These are phyloP conservation scores for Peromyscus attwateri DNA, from an alignment of 2,797 vertebrate genomes.

Conservation along the genomic window DNA sequence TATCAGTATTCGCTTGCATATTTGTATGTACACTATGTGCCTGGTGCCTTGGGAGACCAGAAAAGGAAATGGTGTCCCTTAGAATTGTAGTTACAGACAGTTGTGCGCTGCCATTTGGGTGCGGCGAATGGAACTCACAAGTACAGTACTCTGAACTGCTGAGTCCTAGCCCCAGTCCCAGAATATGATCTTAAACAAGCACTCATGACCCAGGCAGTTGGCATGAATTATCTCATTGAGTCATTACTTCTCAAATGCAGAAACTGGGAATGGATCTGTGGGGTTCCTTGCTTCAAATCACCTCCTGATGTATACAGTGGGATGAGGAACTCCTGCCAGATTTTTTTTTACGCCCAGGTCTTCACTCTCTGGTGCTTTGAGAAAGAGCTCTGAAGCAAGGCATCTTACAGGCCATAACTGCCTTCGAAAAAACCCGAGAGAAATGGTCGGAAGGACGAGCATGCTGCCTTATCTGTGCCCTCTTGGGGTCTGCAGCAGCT, in stretches of 20 bases:
- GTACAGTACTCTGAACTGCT: background rate
- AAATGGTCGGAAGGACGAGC: background rate
- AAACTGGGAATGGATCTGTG: background rate
- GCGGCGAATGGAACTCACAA: background rate
- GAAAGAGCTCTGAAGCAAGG: background rate
- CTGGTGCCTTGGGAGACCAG: background rate
- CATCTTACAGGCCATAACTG: background rate
- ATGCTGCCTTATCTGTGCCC: background rate
- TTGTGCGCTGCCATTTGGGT: background rate
- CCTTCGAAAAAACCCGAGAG: background rate
- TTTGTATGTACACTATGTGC: background rate
- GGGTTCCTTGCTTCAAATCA: background rate
- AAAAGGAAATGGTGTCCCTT: background rate
- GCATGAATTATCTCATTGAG: background rate
- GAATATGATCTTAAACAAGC: conserved; percentile 1
- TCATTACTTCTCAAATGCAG: background rate
- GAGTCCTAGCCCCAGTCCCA: background rate
- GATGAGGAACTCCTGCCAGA: background rate
- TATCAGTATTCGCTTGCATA: no score
- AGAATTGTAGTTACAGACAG: background rate
- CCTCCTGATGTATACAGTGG: background rate
- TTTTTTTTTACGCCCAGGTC: background rate
- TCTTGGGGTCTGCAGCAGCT: background rate
- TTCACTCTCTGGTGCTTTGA: background rate
- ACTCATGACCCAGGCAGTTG: background rate